Base-by-base conservation (phyloP, 2,113 vertebrate species). In the Bettongia penicillata region DNA sequence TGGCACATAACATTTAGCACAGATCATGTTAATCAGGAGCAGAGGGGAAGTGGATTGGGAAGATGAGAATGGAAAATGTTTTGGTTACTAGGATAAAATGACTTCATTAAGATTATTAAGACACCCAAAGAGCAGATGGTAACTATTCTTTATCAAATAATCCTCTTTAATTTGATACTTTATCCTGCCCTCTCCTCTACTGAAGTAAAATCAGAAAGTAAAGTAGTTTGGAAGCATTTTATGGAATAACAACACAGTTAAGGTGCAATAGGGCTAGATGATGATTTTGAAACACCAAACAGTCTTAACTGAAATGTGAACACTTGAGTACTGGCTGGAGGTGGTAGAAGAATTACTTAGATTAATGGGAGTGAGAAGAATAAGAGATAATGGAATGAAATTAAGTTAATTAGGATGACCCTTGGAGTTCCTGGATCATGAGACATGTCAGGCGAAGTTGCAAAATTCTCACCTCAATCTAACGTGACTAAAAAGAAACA, bases 251-350 rank as follows among this genome's bases (percentile, higher is more conserved):
- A 96, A 95, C 94, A 89, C 93, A 97, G 95, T 96, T 96, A 96
- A 97, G 96, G 96, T 96, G 3, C 95, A 97, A 95, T 97, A 96
- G 95, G 95, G 91, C 90, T 96, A 96, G 96, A 98, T 95, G 95
- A 94, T 93, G 94, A 95, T 95, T 97, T 97, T 93, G 95, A 97
- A 97, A 93, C 93, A 95, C 89, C 96, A 96, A 92, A 91, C 95
- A 92, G 48, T 95, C 96, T 97, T 98, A 97, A 96, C 89, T 95
- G 95, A 97, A 98, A 97, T 96, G 53, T 92, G 57, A 96, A 95
- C 48, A 96, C 77, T 93, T 51, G 89, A 95, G 61, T 47, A 94
- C 91, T 97, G 93, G 77, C 91, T 97, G 93, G 91, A 97, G 93
- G 91, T 96, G 8, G 49, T 95, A 12, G 77, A 91, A 97, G 92